Conservation (phyloP, 2,797 vertebrate species). For the Tarsius wallacei region DNA sequence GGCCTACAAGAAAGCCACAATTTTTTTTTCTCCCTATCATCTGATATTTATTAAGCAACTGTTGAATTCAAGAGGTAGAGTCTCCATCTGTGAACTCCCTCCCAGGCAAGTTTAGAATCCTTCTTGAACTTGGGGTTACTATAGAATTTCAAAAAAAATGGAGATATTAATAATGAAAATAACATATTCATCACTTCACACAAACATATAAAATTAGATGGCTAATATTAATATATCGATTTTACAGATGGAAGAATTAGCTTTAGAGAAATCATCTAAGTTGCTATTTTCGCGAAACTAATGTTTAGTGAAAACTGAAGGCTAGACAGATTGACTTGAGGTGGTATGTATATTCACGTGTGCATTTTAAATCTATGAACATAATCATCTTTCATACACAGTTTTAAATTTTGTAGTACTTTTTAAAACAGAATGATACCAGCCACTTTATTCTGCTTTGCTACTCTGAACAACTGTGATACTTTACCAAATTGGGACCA, state of each 20-base stretch:
- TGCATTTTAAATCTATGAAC: neutral
- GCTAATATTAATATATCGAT: neutral
- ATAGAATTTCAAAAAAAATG: neutral
- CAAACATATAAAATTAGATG: neutral
- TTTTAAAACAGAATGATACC: neutral
- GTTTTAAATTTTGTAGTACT: neutral
- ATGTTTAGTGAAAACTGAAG: neutral
- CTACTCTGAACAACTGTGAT: neutral
- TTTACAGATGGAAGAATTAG: neutral
- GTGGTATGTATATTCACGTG: fast-evolving
- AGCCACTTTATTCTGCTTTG: neutral
- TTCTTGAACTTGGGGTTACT: neutral
- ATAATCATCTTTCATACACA: neutral
- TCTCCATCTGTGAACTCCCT: neutral
- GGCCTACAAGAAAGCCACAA: neutral
- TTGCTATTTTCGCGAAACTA: neutral
- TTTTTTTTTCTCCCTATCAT: neutral
- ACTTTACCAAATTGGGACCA: neutral
- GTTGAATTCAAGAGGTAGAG: neutral
- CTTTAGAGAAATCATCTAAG: neutral
- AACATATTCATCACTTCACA: neutral
- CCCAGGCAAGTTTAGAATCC: neutral
- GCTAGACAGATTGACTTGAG: neutral
- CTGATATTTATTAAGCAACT: neutral
- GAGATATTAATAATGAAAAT: neutral